phyloP scores from a whole-genome alignment of 1,140 invertebrate species.

The Liolophura sinensis region DNA sequence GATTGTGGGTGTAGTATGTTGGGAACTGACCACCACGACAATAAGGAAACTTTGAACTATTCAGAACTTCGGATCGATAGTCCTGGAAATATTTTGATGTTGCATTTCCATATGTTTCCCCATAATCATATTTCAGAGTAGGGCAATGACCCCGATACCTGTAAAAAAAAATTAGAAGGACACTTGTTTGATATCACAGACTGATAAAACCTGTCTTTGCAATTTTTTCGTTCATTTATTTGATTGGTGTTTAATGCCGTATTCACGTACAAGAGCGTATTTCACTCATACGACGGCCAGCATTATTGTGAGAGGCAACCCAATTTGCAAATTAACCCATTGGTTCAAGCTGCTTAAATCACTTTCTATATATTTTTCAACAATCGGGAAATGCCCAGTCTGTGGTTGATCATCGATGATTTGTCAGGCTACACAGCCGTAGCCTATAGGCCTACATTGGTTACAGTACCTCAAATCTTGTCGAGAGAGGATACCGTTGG shows the following conservation, averaged over 20 bases:
- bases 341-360: too few species aligned
- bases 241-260: background rate
- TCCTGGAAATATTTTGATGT: slow-evolving; percentile 60
- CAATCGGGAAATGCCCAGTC: too few species aligned
- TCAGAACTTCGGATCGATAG: slow-evolving; percentile 52
- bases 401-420: background rate
- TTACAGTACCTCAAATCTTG: slow-evolving; percentile 3
- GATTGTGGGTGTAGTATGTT: slow-evolving; percentile 56
- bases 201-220: background rate
- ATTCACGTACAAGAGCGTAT: too few species aligned
- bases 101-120: slow-evolving; percentile 58
- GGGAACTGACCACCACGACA: slow-evolving; percentile 55
- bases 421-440: background rate
- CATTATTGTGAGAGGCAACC: too few species aligned
- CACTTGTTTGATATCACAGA: background rate
- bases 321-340: too few species aligned
- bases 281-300: too few species aligned
- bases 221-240: background rate
- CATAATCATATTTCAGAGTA: slow-evolving; percentile 59
- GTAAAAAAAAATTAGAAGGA: slow-evolving; percentile 15
- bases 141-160: slow-evolving; percentile 59
- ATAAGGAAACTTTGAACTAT: slow-evolving; percentile 50
- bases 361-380: too few species aligned
- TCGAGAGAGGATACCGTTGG: background rate
- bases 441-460: background rate